These are phyloP conservation scores for Spinus olivaceus DNA, from an alignment of 2,797 vertebrate genomes.

Conservation along the genomic window DNA sequence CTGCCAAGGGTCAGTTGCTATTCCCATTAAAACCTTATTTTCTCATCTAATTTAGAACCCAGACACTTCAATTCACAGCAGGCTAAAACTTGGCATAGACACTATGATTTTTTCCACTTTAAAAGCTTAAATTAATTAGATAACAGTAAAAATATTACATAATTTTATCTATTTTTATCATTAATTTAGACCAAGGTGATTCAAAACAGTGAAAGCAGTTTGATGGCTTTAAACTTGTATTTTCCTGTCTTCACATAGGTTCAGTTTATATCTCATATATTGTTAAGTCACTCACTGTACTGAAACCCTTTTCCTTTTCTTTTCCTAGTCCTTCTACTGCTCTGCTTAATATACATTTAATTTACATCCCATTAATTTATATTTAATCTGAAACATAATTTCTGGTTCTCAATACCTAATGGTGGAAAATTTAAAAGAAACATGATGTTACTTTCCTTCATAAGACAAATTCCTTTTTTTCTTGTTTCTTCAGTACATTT, in stretches of 20 bases:
- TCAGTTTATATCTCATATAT: not conserved
- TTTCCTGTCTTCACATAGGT: not conserved
- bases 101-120: not conserved
- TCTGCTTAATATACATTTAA: not conserved
- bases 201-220: not conserved
- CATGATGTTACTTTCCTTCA: not conserved
- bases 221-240: not conserved
- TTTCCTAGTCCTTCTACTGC: not conserved
- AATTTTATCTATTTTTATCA: not conserved
- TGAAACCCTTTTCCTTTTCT: not conserved
- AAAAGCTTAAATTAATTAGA: not conserved
- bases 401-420: not conserved
- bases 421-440: not conserved
- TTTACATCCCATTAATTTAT: not conserved
- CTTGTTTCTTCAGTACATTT: not conserved
- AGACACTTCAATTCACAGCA: conserved; percentile 61
- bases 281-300: not conserved
- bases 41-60: conserved; percentile 62
- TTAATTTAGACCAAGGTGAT: not conserved
- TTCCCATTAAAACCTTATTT: conserved; percentile 60
- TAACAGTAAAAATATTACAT: not conserved
- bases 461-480: not conserved
- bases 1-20: conserved; percentile 67
- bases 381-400: not conserved
- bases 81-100: conserved; percentile 29